These are phyloP conservation scores for Limanda limanda DNA, from an alignment of 2,113 vertebrate species.

Conservation along the genomic window DNA sequence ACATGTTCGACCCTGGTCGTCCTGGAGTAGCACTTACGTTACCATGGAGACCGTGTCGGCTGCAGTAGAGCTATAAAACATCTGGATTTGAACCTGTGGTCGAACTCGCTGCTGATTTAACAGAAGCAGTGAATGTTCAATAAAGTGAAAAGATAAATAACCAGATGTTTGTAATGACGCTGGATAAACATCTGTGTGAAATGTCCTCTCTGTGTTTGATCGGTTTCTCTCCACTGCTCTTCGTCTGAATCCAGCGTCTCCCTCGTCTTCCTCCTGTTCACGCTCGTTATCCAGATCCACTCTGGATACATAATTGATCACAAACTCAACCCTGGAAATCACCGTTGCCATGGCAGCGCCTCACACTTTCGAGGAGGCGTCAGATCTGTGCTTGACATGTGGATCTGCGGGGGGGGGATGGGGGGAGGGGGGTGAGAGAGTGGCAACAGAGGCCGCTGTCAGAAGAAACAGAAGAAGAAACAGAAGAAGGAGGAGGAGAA, in stretches of 20 bases:
- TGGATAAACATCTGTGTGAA: too few species aligned
- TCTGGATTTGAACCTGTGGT: too few species aligned
- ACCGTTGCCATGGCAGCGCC: slow-evolving; percentile 75
- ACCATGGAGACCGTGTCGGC: too few species aligned
- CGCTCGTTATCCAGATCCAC: slow-evolving; percentile 58
- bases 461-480: background rate
- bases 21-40: too few species aligned
- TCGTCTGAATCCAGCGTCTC: background rate
- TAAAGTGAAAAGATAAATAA: too few species aligned
- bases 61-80: too few species aligned
- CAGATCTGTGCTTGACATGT: slow-evolving; percentile 30
- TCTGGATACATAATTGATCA: slow-evolving; percentile 70
- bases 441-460: slow-evolving; percentile 31
- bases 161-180: too few species aligned
- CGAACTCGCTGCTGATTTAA: too few species aligned
- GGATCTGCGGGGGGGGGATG: background rate
- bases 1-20: too few species aligned
- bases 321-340: slow-evolving; percentile 70
- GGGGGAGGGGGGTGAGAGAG: slow-evolving; percentile 4
- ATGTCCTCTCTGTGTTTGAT: too few species aligned
- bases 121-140: too few species aligned
- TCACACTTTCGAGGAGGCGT: slow-evolving; percentile 61
- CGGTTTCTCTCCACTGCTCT: too few species aligned
- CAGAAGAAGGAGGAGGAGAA: background rate
- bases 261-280: slow-evolving; percentile 10